Evolutionary conservation across 1,140 invertebrate genomes (phyloP), one percentile per base, ranked within the genome.

Genomic region (Drosophila fuyamai): DNA sequence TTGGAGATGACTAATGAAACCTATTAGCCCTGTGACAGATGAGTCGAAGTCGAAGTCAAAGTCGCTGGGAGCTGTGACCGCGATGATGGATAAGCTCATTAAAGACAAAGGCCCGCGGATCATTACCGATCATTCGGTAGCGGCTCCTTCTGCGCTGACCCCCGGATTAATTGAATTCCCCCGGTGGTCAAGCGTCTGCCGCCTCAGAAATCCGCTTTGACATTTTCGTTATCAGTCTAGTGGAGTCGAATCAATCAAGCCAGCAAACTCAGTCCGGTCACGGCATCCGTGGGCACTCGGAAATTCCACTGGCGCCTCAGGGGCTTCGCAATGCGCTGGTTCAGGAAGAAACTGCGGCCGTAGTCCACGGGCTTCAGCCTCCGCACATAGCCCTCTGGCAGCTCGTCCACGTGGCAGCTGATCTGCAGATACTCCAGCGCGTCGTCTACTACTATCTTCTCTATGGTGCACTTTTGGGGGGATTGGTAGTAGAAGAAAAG

Each of bases 61-160:
- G 58, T 48, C 38, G 32, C 46, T 35, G 51, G 73, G 73, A 76
- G 73, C 72, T 67, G 60, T 58, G 61, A 59, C 50, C 46, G 66
- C 66, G 65, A 80, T 89, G 84, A 89, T 89, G 84, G 84, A 89
- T 89, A 89, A 89, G 84, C 85, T 89, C 84, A 89, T 89, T 89
- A 84, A 84, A 78, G 73, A 53, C 46, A 60, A 56, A 44, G 59
- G 40, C 48, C 18, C 36, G 40, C 36, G 72, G 51, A 76, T 57
- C 74, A 59, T 53, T 66, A 36, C 61, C 60, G 50, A 77, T 56
- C 79, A 74, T 76, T 76, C 73, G 54, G 73, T 76, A 76, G 73
- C 67, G 67, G 67, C 67, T 71, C 36, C 67, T 41, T 71, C 67
- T 71, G 50, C 48, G 43, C 72, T 81, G 74, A 60, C 54, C 68